Conservation (phyloP, 2,797 vertebrate species). For the Leontocebus nigricollis region DNA sequence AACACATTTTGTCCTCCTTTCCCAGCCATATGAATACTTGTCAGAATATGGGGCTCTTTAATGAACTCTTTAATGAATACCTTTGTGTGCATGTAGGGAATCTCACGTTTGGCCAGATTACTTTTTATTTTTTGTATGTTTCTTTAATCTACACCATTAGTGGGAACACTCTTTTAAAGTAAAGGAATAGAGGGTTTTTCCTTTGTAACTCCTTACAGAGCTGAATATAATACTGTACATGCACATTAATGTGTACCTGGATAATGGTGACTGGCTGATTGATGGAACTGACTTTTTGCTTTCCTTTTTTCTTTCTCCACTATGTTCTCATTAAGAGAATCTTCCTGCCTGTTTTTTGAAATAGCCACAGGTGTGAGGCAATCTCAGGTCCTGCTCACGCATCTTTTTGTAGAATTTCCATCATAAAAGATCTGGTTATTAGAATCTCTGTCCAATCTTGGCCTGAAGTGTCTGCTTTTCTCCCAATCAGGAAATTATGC, state of each 20-base stretch:
- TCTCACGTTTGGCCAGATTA: background rate
- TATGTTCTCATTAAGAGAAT: slow-evolving; percentile 49
- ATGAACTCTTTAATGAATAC: background rate
- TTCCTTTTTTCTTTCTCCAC: background rate
- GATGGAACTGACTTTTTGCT: background rate
- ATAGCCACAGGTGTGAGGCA: slow-evolving; percentile 8
- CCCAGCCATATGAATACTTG: background rate
- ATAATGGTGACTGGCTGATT: slow-evolving; percentile 19
- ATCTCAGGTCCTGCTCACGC: background rate
- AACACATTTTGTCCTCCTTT: slow-evolving; percentile 36
- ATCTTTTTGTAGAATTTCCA: slow-evolving; percentile 51
- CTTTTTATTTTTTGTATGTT: background rate
- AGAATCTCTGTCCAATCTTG: background rate
- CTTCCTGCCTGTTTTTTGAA: slow-evolving; percentile 13
- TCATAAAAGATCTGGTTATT: slow-evolving; percentile 55
- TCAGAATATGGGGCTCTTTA: background rate
- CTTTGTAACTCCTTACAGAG: background rate
- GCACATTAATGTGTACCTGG: background rate
- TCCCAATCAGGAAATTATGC: slow-evolving; percentile 55
- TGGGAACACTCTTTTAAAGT: background rate
- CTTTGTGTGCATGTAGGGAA: background rate
- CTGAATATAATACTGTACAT: background rate
- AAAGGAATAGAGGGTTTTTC: background rate
- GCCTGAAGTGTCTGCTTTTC: slow-evolving; percentile 25
- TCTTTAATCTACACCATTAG: background rate